Percentiles rank a stretch among this genome's conserved stretches.
Conservation (phyloP, 1,140 invertebrate genomes). For the Bombus polaris region DNA sequence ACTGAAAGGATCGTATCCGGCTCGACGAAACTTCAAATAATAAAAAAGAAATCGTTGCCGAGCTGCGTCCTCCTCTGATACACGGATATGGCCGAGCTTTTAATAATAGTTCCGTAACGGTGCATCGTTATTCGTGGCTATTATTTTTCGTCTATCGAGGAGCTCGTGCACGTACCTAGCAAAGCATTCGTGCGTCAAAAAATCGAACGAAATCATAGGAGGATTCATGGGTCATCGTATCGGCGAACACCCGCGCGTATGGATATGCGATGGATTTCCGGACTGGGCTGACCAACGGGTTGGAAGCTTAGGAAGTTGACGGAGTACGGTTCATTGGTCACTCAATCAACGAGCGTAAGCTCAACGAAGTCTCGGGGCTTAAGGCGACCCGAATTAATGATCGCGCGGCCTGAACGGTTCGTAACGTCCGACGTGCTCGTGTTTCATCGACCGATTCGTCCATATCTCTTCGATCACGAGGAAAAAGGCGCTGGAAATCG, state of each 20-base stretch:
- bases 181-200: neutral
- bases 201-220: too few species aligned
- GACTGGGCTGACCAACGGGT: neutral
- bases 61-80: neutral
- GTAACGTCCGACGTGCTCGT: neutral
- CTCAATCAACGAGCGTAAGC: constrained; percentile 34
- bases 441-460: neutral
- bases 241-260: neutral
- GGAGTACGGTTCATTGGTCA: constrained; percentile 24
- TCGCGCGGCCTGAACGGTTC: neutral
- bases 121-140: neutral
- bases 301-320: neutral
- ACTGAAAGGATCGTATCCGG: neutral
- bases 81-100: neutral
- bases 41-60: neutral
- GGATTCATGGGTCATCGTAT: neutral
- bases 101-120: neutral
- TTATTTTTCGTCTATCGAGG: neutral
- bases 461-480: neutral
- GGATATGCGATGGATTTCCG: too few species aligned
- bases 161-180: too few species aligned
- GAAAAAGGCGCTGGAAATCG: neutral
- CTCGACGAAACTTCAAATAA: neutral
- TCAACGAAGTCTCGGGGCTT: constrained; percentile 40
- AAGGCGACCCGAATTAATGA: constrained; percentile 37